A percentile compares a stretch with the other conserved stretches of the same genome.
These are phyloP conservation scores for Rhysida immarginata DNA, from an alignment of 1,140 invertebrate species.

Conservation along the genomic window DNA sequence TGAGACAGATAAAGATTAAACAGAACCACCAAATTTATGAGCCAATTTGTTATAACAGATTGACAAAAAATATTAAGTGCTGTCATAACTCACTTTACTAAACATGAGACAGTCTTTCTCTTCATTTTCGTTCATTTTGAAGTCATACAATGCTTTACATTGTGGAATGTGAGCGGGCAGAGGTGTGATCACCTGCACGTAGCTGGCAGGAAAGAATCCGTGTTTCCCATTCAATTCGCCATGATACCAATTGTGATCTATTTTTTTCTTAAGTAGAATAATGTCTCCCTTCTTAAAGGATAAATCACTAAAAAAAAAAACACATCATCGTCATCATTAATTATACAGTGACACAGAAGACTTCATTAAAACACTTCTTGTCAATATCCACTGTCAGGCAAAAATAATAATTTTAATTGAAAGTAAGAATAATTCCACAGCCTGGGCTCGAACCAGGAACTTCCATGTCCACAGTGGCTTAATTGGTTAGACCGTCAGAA, in stretches of 20 bases:
- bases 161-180: conserved; percentile 56
- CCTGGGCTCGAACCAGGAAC: no score
- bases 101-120: conserved; percentile 85
- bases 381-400: no score
- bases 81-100: conserved; percentile 53
- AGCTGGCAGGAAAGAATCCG: conserved; percentile 73
- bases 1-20: no score
- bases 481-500: no score
- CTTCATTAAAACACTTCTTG: no score
- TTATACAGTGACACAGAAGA: no score
- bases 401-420: no score
- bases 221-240: conserved; percentile 62
- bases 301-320: conserved; percentile 46
- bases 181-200: conserved; percentile 69
- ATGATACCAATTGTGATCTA: conserved; percentile 81
- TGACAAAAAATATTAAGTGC: no score
- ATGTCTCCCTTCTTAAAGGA: conserved; percentile 81
- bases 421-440: no score
- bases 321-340: no score
- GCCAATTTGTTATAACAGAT: conserved; percentile 3
- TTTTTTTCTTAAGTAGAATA: conserved; percentile 59
- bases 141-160: conserved; percentile 85
- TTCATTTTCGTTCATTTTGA: conserved; percentile 73
- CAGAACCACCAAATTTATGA: no score
- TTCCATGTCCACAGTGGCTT: no score